Conservation (phyloP, 2,113 vertebrate genomes). For the Halcyon malimbica region DNA sequence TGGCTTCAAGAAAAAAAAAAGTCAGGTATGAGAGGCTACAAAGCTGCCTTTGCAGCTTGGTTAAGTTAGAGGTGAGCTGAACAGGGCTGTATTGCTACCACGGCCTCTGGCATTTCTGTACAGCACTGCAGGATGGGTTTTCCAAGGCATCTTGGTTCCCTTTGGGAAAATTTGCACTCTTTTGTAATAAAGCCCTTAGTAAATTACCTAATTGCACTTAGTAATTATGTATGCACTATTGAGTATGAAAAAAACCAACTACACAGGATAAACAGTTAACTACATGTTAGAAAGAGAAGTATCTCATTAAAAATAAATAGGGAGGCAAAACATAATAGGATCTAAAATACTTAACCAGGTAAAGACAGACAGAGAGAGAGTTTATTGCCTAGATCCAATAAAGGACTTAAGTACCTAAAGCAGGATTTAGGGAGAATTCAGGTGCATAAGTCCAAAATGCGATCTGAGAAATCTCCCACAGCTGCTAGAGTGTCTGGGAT, state of each 20-base stretch:
- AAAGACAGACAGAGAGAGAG: background rate
- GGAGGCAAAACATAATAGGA: constrained; percentile 37
- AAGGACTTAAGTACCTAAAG: constrained; percentile 3
- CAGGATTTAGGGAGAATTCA: constrained; percentile 23
- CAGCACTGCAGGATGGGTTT: background rate
- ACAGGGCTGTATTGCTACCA: background rate
- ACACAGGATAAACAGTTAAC: background rate
- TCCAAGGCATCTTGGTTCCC: background rate
- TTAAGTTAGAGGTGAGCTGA: background rate
- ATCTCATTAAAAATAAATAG: constrained; percentile 36
- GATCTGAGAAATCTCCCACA: background rate
- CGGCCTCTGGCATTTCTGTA: background rate
- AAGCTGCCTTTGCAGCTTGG: background rate
- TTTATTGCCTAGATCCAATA: constrained; percentile 23
- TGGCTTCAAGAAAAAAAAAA: background rate
- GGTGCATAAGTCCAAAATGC: background rate
- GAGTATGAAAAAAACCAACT: background rate
- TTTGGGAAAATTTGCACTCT: background rate
- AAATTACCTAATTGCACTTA: background rate
- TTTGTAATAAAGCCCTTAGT: background rate
- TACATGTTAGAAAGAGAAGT: background rate
- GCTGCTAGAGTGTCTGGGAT: background rate
- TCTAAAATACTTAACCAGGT: constrained; percentile 31
- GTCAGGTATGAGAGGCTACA: background rate
- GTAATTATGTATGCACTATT: background rate